Percentiles rank a stretch among this genome's conserved stretches.
These are phyloP conservation scores for Diloba caeruleocephala DNA, from an alignment of 2,888 invertebrate species.

Conservation along the genomic window DNA sequence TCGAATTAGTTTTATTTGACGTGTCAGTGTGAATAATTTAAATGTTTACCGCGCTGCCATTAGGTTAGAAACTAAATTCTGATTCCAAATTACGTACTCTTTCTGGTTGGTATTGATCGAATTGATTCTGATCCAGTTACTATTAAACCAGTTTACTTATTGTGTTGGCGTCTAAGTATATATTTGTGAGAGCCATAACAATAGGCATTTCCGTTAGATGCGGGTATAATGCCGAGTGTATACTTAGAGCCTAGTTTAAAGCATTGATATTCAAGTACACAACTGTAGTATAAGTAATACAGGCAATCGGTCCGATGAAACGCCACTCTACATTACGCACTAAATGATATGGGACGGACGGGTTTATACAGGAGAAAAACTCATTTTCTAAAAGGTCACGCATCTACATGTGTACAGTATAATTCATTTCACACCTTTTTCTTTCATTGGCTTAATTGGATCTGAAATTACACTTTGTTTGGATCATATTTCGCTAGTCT, in stretches of 20 bases:
- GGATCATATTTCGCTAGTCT: slow-evolving; percentile 24
- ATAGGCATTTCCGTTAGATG: slow-evolving; percentile 48
- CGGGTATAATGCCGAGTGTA: slow-evolving; percentile 22
- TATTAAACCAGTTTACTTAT: slow-evolving; percentile 28
- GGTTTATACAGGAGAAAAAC: slow-evolving; percentile 60
- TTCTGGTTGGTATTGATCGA: slow-evolving; percentile 19
- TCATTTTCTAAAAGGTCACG: slow-evolving; percentile 59
- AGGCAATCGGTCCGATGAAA: slow-evolving; percentile 61
- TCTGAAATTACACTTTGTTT: slow-evolving; percentile 40
- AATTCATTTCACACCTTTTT: slow-evolving; percentile 45
- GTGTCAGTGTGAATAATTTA: slow-evolving; percentile 36
- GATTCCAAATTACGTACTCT: slow-evolving; percentile 21
- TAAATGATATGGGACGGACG: slow-evolving; percentile 60
- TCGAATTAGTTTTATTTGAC: slow-evolving; percentile 26
- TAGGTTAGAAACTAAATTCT: slow-evolving; percentile 12
- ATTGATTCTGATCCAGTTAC: slow-evolving; percentile 18
- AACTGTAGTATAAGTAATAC: slow-evolving; percentile 46
- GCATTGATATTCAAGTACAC: slow-evolving; percentile 32
- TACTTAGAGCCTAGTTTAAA: slow-evolving; percentile 34
- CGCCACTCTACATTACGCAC: slow-evolving; percentile 71
- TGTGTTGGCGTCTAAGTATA: slow-evolving; percentile 36
- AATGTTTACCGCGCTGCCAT: slow-evolving; percentile 11
- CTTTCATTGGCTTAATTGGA: slow-evolving; percentile 39
- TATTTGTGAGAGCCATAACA: slow-evolving; percentile 35
- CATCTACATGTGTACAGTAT: slow-evolving; percentile 40